A percentile compares a stretch with the other conserved stretches of the same genome.
These are phyloP conservation scores for Myotis davidii DNA, from an alignment of 2,113 vertebrate genomes.

Conservation along the genomic window DNA sequence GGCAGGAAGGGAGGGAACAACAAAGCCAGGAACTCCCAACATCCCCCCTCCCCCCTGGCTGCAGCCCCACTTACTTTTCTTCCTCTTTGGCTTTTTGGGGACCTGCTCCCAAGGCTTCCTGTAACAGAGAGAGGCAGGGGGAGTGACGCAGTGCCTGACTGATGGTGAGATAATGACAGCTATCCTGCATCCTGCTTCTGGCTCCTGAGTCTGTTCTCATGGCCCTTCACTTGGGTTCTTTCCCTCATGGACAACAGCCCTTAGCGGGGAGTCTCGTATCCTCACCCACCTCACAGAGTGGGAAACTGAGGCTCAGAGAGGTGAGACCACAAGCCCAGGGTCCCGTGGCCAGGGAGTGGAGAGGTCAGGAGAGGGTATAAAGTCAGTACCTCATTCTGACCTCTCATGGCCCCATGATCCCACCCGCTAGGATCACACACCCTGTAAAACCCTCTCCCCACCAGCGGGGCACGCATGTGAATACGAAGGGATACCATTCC, in stretches of 20 bases:
- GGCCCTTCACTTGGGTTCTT: neutral
- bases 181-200: neutral
- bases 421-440: fast-evolving
- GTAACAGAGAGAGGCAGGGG: constrained; percentile 69
- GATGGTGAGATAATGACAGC: neutral
- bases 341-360: neutral
- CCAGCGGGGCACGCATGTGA: neutral
- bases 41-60: neutral
- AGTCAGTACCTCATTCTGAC: neutral
- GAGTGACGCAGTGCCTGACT: neutral
- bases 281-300: neutral
- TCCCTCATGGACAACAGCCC: no score
- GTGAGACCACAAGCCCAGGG: neutral
- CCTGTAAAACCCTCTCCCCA: neutral
- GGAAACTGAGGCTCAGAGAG: neutral
- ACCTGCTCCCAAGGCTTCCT: constrained; percentile 84
- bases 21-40: neutral
- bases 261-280: no score
- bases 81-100: constrained; percentile 79
- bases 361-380: neutral
- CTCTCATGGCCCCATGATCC: neutral
- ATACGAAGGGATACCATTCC: neutral
- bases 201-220: neutral
- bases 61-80: constrained; percentile 81
- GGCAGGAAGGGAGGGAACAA: neutral